Percentiles rank a stretch among this genome's conserved stretches.
phyloP scores from a whole-genome alignment of 2,888 invertebrate genomes.

The Meganola albula region DNA sequence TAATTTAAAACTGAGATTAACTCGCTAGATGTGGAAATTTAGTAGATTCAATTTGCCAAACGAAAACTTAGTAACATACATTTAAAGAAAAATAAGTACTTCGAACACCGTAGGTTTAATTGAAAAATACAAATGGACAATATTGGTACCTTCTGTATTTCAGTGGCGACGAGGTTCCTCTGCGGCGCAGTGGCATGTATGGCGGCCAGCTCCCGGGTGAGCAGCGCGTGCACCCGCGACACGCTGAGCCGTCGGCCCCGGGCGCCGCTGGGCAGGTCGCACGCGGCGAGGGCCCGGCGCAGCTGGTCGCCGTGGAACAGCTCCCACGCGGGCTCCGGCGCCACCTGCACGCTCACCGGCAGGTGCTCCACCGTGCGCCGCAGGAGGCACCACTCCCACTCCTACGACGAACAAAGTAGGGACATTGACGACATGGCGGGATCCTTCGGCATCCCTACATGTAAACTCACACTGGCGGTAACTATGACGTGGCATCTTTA shows the following conservation, averaged over 20 bases:
- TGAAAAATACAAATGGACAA: neutral
- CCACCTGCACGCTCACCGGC: constrained; percentile 45
- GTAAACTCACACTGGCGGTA: too few relatives aligned
- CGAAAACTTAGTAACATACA: too few relatives aligned
- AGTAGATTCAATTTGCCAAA: too few relatives aligned
- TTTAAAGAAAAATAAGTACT: too few relatives aligned
- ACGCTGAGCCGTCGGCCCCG: constrained; percentile 57
- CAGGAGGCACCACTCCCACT: constrained; percentile 67
- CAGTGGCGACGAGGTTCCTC: constrained; percentile 50
- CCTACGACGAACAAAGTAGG: too few relatives aligned
- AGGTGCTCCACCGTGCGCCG: constrained; percentile 55
- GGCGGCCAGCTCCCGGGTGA: constrained; percentile 58
- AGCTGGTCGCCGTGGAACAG: constrained; percentile 64
- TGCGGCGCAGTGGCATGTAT: constrained; percentile 64
- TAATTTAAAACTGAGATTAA: too few relatives aligned
- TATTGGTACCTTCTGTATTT: constrained; percentile 59
- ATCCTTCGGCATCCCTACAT: too few relatives aligned
- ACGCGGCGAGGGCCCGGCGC: constrained; percentile 55
- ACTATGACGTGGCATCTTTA: too few relatives aligned
- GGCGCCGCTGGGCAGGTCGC: constrained; percentile 58
- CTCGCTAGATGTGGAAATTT: too few relatives aligned
- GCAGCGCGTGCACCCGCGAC: constrained; percentile 59
- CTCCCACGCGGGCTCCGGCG: constrained; percentile 62
- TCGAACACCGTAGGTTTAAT: too few relatives aligned
- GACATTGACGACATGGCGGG: too few relatives aligned